Base-by-base conservation (phyloP, 2,888 invertebrate species). In the Trachelus stipa region DNA sequence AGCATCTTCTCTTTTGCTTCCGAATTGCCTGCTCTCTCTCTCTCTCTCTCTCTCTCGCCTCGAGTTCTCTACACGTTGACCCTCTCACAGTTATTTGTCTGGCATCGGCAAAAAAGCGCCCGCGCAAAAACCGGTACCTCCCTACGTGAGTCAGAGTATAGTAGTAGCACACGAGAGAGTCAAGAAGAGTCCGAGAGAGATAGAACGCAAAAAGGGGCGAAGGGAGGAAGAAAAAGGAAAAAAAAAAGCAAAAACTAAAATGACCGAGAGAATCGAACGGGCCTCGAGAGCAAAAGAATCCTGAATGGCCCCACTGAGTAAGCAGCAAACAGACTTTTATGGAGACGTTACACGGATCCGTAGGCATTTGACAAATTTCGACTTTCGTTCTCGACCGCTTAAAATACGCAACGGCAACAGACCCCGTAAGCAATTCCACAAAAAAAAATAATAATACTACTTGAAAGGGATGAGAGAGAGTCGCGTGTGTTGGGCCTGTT, bases 361-460 rank as follows among this genome's bases (percentile, higher is more conserved):
- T 86, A 84, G 84, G 80, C 85, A 82, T 84, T 82, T 88, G 89
- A 90, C 88, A 89, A 91, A 90, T 90, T 90, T 88, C 80, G 82
- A 79, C 84, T 85, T 82, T 83, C 82, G 40, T 40, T 40, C 40
- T 40, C 40, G 40, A 40, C 40, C 40, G 40, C 40, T 40, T 74
- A 74, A 40, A 40, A 40, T 40, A 40, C 40, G 40, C 40, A 40
- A 40, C 40, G 40, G 40, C 40, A 40, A 40, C 15, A 40, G 40
- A 40, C 40, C 40, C 40, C 40, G 15, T 40, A 15, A 15, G 40
- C 40, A 40, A 40, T 40, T 40, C 12, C 1, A 35, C 4, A 15
- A 40, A 40, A 40, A 40, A 40, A 15, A 40, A 40, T 40, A 40
- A 40, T 40, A 40, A 40, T 40, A 40, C 37, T 4, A 37, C 40